Percentiles rank a stretch among this genome's conserved stretches.
phyloP scores from a whole-genome alignment of 2,113 vertebrate species.

The Neomonachus schauinslandi region DNA sequence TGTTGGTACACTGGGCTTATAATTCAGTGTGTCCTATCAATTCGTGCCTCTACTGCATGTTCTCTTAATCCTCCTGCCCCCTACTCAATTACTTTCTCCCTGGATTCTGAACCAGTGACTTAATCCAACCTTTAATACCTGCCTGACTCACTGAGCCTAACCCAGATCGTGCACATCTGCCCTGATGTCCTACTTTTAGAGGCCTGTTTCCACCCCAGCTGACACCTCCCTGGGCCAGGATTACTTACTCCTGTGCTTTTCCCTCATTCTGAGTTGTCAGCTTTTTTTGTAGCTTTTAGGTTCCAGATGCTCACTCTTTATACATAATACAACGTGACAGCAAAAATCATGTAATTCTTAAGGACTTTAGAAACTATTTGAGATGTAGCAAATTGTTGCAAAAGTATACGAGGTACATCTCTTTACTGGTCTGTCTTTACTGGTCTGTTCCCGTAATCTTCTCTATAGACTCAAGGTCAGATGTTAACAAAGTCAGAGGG shows the following conservation, averaged over 20 bases:
- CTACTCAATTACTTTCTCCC: neutral
- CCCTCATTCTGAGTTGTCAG: neutral
- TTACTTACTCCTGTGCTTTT: neutral
- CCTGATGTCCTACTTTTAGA: neutral
- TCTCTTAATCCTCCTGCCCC: neutral
- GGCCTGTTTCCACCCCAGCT: neutral
- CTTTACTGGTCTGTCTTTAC: neutral
- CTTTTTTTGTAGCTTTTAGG: neutral
- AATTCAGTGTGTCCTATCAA: neutral
- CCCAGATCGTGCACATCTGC: fast-evolving
- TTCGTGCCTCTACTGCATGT: fast-evolving
- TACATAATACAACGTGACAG: neutral
- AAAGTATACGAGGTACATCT: neutral
- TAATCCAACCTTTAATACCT: neutral
- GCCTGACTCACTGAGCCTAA: neutral
- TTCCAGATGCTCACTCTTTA: neutral
- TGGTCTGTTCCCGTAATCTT: neutral
- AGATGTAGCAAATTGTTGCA: neutral
- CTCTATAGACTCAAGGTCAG: neutral
- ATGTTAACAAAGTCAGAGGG: neutral
- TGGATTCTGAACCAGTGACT: neutral
- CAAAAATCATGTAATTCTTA: neutral
- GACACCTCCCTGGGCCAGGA: neutral
- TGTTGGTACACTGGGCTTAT: neutral
- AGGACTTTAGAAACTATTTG: neutral